These are phyloP conservation scores for Hyalella azteca DNA, from an alignment of 2,888 invertebrate genomes.

Conservation along the genomic window DNA sequence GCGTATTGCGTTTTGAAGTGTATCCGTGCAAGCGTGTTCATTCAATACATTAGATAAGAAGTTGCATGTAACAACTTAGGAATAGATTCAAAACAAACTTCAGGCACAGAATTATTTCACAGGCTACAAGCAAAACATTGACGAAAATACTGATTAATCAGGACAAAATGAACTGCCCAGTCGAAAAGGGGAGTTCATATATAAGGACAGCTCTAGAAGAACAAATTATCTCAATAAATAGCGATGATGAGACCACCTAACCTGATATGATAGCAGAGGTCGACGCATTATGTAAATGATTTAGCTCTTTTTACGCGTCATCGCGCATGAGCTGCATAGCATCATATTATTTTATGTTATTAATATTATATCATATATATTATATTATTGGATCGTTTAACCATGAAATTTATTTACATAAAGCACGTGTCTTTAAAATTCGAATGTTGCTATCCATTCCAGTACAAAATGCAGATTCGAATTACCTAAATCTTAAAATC, in stretches of 20 bases:
- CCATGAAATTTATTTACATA: background rate
- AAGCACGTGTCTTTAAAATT: background rate
- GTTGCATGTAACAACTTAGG: background rate
- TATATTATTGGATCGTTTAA: background rate
- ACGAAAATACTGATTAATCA: background rate
- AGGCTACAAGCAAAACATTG: background rate
- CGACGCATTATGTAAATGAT: background rate
- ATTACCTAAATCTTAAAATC: no score
- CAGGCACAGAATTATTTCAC: no score
- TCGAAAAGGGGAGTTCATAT: background rate
- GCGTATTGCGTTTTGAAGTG: background rate
- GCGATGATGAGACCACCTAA: no score
- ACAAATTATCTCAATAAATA: no score
- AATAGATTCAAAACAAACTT: no score
- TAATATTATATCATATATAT: background rate
- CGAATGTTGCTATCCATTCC: background rate
- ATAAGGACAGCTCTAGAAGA: background rate
- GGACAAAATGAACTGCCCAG: background rate
- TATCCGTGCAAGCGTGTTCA: background rate
- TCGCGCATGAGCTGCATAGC: background rate
- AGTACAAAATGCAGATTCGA: background rate
- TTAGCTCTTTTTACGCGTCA: background rate
- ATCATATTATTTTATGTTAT: background rate
- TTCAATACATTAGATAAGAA: background rate
- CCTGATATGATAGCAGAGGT: no score